Evolutionary conservation across 2,113 vertebrate species (phyloP), one percentile per base, ranked within the genome.

Genomic region (Falco punctatus): DNA sequence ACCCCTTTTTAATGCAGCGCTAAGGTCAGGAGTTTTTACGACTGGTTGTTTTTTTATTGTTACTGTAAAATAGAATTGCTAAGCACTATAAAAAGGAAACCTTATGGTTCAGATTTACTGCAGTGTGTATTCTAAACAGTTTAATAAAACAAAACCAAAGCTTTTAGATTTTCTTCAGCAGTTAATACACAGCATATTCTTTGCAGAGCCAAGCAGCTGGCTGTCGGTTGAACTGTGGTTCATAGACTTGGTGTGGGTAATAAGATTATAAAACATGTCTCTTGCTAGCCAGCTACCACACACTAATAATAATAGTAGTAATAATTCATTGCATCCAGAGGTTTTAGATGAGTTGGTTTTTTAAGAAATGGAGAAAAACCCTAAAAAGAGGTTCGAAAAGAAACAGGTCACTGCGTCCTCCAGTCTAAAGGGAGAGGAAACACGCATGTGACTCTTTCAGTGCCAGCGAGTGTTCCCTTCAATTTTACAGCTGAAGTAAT

Each of bases 261-360:
- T 97, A 97, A 97, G 97, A 97, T 97, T 97, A 97, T 97, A 98
- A 98, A 98, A 91, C 97, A 96, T 96, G 92, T 94, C 93, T 97
- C 91, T 96, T 95, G 94, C 96, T 97, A 96, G 93, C 94, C 80
- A 91, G 86, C 91, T 94, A 97, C 96, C 96, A 96, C 81, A 81
- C 94, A 95, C 91, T 97, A 94, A 88, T 98, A 96, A 86, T 97
- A 95, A 96, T 90, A 94, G 86, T 91, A 86, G 91, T 94, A 79
- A 82, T 95, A 97, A 98, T 90, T 98, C 97, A 97, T 89, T 93
- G 71, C 85, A 94, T 87, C 91, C 81, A 83, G 86, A 65, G 62
- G 51, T 65, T 96, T 97, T 81, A 94, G 70, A 57, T 84, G 85
- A 61, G 74, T 59, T 93, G 46, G 48, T 94, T 95, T 92, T 94